Evolutionary conservation across 2,888 invertebrate species (phyloP), one percentile per base, ranked within the genome.

Genomic region (Philonicus albiceps): DNA sequence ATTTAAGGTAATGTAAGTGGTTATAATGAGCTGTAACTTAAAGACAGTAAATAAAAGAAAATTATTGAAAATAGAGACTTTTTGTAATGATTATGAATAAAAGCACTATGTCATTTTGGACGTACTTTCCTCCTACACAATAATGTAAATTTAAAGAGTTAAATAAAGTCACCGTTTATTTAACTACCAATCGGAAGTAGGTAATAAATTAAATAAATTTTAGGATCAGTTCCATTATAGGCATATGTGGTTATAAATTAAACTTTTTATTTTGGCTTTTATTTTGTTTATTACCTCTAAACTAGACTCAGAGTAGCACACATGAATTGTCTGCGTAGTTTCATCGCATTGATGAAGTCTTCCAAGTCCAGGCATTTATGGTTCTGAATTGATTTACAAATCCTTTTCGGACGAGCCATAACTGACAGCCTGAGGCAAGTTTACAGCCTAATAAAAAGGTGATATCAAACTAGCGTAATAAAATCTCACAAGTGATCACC

Each of bases 351-450:
- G 64, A 83, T 83, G 55, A 83, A 83, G 83, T 5, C 83, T 64
- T 83, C 72, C 19, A 31, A 37, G 34, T 34, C 64, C 30, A 37
- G 72, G 64, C 40, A 64, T 83, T 83, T 83, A 83, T 72, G 31
- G 83, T 5, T 64, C 30, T 11, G 13, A 83, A 83, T 83, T 83
- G 64, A 64, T 83, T 83, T 83, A 83, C 72, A 64, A 83, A 83
- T 34, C 83, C 31, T 72, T 83, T 83, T 72, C 13, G n/a, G 19
- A 72, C 19, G 83, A 31, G n/a, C 37, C 22, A 72, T 83, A 83
- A 64, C 40, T 83, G 64, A 83, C 83, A 72, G 34, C 80, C 43
- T 16, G 16, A 53, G 49, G 80, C 53, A 53, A 34, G 49, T 83
- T 64, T 64, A 83, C 83, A 40, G 72, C 37, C 37, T 11, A 64